These are phyloP conservation scores for Pristionchus maxplancki DNA, from an alignment of 2,888 invertebrate genomes.

Conservation along the genomic window DNA sequence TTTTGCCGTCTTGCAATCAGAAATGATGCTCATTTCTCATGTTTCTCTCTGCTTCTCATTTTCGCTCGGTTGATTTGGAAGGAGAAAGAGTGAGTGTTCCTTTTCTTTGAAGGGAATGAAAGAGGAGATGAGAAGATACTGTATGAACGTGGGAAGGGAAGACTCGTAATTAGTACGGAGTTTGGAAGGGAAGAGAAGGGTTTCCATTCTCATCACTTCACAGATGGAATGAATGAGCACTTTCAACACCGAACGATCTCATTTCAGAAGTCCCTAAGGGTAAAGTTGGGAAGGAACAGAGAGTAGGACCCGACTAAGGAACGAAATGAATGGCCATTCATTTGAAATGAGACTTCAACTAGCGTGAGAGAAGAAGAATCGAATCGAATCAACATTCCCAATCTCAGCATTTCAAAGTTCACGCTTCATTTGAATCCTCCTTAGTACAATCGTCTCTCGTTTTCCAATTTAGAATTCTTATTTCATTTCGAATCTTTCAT, in stretches of 20 bases:
- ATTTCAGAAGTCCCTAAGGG: neutral
- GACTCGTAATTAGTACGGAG: neutral
- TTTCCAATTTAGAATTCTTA: conserved; percentile 36
- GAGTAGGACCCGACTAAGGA: neutral
- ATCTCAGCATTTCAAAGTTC: neutral
- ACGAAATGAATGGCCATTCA: neutral
- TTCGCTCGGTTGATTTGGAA: neutral
- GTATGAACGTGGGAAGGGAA: neutral
- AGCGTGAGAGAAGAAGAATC: neutral
- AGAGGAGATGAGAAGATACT: conserved; percentile 10
- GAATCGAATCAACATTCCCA: conserved; percentile 4
- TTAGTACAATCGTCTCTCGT: neutral
- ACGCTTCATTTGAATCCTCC: neutral
- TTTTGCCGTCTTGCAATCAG: conserved; percentile 12
- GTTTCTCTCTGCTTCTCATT: conserved; percentile 23
- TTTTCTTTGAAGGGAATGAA: neutral
- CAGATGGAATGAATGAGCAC: neutral
- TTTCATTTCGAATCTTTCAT: conserved; percentile 26
- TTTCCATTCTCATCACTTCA: neutral
- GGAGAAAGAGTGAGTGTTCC: conserved; percentile 12
- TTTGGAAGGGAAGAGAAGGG: neutral
- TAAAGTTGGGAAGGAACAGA: neutral
- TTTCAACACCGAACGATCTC: neutral
- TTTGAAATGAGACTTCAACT: conserved; percentile 1
- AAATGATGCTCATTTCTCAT: neutral